Conservation (phyloP, 30 jellyfish, hydroid and myxozoan genomes). For the Sanderia malayensis region DNA sequence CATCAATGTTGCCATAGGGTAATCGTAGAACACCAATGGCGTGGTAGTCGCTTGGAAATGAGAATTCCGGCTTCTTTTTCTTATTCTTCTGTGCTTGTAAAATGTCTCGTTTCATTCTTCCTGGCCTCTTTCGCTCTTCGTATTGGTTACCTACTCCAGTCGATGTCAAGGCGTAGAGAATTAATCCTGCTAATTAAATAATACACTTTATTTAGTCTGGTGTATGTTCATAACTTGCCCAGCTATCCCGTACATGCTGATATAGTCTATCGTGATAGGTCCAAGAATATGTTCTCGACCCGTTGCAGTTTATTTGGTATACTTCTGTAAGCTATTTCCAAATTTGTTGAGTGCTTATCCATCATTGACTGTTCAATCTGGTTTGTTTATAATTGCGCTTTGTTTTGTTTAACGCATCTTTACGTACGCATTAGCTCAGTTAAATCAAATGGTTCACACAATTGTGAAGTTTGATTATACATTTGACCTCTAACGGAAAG, state of each 20-base stretch:
- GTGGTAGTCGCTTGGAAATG: constrained; percentile 70
- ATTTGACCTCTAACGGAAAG: not conserved
- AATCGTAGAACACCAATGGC: constrained; percentile 71
- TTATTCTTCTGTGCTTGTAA: constrained; percentile 41
- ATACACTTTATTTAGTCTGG: too few species aligned
- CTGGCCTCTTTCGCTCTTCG: not conserved
- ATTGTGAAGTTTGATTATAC: too few species aligned
- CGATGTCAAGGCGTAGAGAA: constrained; percentile 6
- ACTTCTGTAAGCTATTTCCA: too few species aligned
- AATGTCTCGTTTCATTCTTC: constrained; percentile 25
- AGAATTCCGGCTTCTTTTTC: constrained; percentile 21
- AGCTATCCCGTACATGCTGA: too few species aligned
- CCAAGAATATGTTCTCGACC: too few species aligned
- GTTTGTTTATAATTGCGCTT: not conserved
- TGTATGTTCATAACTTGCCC: too few species aligned
- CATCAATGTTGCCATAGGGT: constrained; percentile 89
- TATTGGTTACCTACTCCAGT: constrained; percentile 7
- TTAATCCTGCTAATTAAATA: not conserved
- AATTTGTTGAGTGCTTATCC: too few species aligned
- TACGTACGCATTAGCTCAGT: not conserved
- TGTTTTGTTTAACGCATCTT: not conserved
- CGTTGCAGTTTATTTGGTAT: too few species aligned
- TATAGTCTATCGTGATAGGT: too few species aligned
- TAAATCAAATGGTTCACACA: not conserved
- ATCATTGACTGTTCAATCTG: too few species aligned